Base-by-base conservation (phyloP, 2,797 vertebrate species). In the Megalops cyprinoides region DNA sequence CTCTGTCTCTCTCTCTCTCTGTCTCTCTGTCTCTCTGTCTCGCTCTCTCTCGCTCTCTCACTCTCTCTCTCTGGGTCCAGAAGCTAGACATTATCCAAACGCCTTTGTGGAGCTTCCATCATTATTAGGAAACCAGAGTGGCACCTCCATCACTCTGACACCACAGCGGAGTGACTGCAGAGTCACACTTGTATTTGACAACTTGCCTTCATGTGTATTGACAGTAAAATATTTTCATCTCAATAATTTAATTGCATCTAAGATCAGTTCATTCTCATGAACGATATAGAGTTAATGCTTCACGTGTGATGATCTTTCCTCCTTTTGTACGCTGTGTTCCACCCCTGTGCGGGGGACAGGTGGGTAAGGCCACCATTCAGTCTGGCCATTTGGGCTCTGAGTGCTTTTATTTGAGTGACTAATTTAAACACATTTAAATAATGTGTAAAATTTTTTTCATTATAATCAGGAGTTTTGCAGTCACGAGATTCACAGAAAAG, bases 61-160 rank as follows among this genome's bases (percentile, higher is more conserved):
- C 3, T 34, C 34, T 20, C 37, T 69, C 12, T 69, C 65, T 23
- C 65, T 65, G 20, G 65, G 65, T 20, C 18, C 65, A 6, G 65
- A 42, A 42, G 39, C 67, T 39, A 71, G 67, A 44, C 10, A 20
- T 10, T 71, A 71, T 71, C 67, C 18, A 20, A 39, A 44, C 9
- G 20, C 67, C 67, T 20, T n/a, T 44, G 67, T 23, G 12, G 67
- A 20, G 6, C 67, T 42, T 71, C 67, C 67, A 71, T 71, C 67
- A 25, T 71, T 71, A 71, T 71, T 71, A 71, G 39, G 44, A 18
- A 71, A 71, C 71, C 44, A 71, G 34, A 67, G 39, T 71, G 67
- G 44, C 7, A 39, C 67, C 23, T 71, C 44, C 42, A 39, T 20
- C 39, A 20, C 67, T 23, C 67, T 12, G 23, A 39, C n/a, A 23